A percentile compares a stretch with the other conserved stretches of the same genome.
These are phyloP conservation scores for Hypanus sabinus DNA, from an alignment of 2,113 vertebrate genomes.

Conservation along the genomic window DNA sequence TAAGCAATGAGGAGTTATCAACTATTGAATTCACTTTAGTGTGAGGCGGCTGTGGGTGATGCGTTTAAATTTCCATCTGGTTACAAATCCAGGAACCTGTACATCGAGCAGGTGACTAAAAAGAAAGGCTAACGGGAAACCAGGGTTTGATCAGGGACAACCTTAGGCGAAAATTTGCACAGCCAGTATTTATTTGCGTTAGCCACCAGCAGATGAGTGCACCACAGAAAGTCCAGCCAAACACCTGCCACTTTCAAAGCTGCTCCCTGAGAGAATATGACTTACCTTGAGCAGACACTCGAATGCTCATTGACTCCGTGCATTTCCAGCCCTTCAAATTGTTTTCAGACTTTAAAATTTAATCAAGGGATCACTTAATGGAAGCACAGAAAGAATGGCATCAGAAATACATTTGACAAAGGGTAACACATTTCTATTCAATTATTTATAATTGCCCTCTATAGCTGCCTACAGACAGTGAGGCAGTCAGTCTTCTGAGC, in stretches of 20 bases:
- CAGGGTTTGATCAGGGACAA: not conserved
- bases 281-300: slow-evolving; percentile 60
- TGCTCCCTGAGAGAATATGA: slow-evolving; percentile 69
- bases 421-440: slow-evolving; percentile 75
- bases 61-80: slow-evolving; percentile 47
- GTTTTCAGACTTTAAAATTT: slow-evolving; percentile 79
- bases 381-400: slow-evolving; percentile 63
- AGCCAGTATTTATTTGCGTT: slow-evolving; percentile 56
- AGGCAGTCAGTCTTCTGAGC: slow-evolving; percentile 53
- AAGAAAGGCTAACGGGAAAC: not conserved
- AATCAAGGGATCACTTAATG: slow-evolving; percentile 79
- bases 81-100: slow-evolving; percentile 42
- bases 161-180: not conserved
- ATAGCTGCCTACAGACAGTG: slow-evolving; percentile 60
- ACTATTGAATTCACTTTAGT: slow-evolving; percentile 48
- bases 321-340: slow-evolving; percentile 66
- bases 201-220: slow-evolving; percentile 52
- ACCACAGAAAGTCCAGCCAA: slow-evolving; percentile 54
- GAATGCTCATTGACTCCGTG: slow-evolving; percentile 55
- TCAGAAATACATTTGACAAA: slow-evolving; percentile 75
- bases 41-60: slow-evolving; percentile 48
- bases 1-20: slow-evolving; percentile 55
- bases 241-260: slow-evolving; percentile 56
- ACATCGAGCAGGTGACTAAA: not conserved
- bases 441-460: slow-evolving; percentile 73